phyloP scores from a whole-genome alignment of 2,113 vertebrate genomes.

The Neolamprologus falcicula region DNA sequence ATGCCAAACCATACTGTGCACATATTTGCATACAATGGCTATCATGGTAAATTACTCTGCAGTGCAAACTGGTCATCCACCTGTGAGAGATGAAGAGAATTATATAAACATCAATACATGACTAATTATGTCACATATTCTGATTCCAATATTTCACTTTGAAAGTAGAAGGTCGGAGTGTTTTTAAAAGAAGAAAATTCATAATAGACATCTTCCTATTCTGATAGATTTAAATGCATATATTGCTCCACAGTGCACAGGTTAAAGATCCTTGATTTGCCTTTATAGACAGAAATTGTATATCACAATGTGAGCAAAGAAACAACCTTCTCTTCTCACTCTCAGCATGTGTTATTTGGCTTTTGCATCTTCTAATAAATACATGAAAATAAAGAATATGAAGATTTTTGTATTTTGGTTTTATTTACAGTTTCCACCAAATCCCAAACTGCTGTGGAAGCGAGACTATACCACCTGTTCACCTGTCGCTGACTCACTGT shows the following conservation, averaged over 20 bases:
- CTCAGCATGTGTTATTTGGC: neutral
- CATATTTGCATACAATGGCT: neutral
- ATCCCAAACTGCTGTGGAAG: neutral
- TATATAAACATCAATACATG: neutral
- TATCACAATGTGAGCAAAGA: neutral
- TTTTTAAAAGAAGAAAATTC: neutral
- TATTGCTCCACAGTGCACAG: neutral
- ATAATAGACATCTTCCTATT: neutral
- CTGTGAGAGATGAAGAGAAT: neutral
- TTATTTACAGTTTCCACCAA: neutral
- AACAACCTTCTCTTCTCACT: neutral
- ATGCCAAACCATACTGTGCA: neutral
- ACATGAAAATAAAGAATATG: neutral
- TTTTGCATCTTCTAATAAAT: neutral
- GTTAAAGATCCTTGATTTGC: fast-evolving
- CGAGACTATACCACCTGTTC: conserved; percentile 34
- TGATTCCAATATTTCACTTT: neutral
- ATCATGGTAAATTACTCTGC: neutral
- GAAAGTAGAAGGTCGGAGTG: neutral
- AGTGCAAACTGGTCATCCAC: neutral
- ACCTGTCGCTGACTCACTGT: conserved; percentile 35
- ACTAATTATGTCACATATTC: neutral
- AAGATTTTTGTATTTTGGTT: neutral
- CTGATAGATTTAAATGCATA: neutral
- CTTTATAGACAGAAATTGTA: neutral